Evolutionary conservation across 1,140 invertebrate species (phyloP), one percentile per base, ranked within the genome.

Genomic region (Lineus longissimus): DNA sequence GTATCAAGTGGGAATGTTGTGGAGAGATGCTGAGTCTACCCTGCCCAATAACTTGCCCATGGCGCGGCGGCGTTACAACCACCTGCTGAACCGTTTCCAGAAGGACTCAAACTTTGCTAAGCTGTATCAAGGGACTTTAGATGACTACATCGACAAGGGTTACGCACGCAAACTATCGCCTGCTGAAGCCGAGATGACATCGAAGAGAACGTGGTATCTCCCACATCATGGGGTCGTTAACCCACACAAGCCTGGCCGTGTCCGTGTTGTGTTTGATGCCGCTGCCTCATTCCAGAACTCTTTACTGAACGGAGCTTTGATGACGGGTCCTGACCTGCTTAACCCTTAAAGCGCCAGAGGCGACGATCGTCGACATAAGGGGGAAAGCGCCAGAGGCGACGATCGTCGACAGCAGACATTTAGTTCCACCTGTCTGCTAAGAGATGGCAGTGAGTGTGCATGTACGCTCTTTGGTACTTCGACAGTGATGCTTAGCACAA

Each of bases 261-360:
- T 57, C 29, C 22, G 55, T 27, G 22, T 57, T 7, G 55, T 57
- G 7, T 57, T 25, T n/a, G 55, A 57, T 57, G 22, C 22, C 2
- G 55, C 55, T 57, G 55, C 55, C 13, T 27, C 22, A 4, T 57
- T 2, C n/a, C 7, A 31, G n/a, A 66, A 66, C 17, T 55, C 45
- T 23, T 73, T 70, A 13, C 59, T 73, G 0, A 73, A 73, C 57
- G 30, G 63, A 11, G 22, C 33, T 2, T 36, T 72, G 31, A 31
- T 62, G 15, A 4, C 61, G 1, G 72, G 72, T 0, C 77, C 82
- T 13, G 72, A 72, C 55, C 40, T 84, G 0, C 79, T 83, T 68
- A n/a, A n/a, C n/a, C n/a, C n/a, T n/a, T n/a, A n/a, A n/a, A n/a
- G n/a, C n/a, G n/a, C n/a, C n/a, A n/a, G n/a, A n/a, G n/a, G n/a